These are phyloP conservation scores for Girardinus metallicus DNA, from an alignment of 2,797 vertebrate species.

Conservation along the genomic window DNA sequence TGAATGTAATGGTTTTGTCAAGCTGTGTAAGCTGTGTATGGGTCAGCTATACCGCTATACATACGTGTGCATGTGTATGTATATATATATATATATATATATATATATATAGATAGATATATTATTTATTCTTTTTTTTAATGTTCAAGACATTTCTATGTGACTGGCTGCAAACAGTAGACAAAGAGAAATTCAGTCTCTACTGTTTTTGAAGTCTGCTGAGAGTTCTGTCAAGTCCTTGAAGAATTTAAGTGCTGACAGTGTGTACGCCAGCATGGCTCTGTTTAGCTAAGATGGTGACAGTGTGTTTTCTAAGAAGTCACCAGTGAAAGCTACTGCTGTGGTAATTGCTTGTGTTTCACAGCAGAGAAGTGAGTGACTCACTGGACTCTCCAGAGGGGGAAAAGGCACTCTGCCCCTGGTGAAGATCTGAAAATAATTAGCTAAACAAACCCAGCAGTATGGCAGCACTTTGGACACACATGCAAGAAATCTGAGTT, in stretches of 20 bases:
- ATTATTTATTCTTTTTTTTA: too few species aligned
- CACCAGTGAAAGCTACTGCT: neutral
- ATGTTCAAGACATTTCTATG: too few species aligned
- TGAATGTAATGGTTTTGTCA: neutral
- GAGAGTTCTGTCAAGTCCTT: neutral
- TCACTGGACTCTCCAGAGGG: slow-evolving; percentile 34
- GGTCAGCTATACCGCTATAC: neutral
- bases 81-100: neutral
- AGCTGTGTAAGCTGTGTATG: neutral
- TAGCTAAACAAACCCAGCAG: slow-evolving; percentile 27
- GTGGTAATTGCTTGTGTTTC: slow-evolving; percentile 7
- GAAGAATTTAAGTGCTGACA: slow-evolving; percentile 1
- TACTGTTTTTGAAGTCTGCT: neutral
- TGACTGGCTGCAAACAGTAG: neutral
- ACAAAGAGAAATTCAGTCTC: neutral
- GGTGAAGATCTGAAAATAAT: slow-evolving; percentile 51
- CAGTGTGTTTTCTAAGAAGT: slow-evolving; percentile 8
- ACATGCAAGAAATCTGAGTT: neutral
- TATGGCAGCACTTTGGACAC: neutral
- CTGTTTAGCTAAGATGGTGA: slow-evolving; percentile 1
- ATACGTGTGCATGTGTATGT: too few species aligned
- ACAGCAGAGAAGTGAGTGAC: slow-evolving; percentile 37
- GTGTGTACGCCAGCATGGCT: neutral
- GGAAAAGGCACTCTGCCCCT: slow-evolving; percentile 26
- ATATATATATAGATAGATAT: too few species aligned